phyloP scores from a whole-genome alignment of 2,113 vertebrate species.

The Anser brachyrhynchus region DNA sequence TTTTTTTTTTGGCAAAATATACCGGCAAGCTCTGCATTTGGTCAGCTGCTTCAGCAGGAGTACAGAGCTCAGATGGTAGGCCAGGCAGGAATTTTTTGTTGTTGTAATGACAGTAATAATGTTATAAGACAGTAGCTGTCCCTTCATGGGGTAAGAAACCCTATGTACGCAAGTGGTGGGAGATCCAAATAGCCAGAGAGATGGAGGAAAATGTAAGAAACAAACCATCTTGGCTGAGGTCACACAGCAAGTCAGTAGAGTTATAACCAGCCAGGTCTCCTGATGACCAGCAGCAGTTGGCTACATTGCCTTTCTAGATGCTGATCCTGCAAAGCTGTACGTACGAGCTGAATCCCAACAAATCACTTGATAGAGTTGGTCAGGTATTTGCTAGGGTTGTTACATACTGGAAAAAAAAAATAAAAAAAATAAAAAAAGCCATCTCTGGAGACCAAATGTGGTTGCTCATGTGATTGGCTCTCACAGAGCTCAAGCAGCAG shows the following conservation, averaged over 20 bases:
- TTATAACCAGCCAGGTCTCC: not conserved
- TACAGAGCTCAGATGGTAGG: not conserved
- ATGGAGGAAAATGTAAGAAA: not conserved
- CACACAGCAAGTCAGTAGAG: not conserved
- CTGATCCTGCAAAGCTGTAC: not conserved
- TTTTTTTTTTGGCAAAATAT: not conserved
- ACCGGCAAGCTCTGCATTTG: not conserved
- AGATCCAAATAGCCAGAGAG: not conserved
- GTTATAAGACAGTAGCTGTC: not conserved
- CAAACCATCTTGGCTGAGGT: not conserved
- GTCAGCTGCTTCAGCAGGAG: constrained; percentile 3
- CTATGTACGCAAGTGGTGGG: not conserved
- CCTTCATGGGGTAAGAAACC: not conserved
- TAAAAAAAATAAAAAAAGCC: not conserved
- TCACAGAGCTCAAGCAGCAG: not conserved
- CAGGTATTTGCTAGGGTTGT: not conserved
- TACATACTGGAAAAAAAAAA: not conserved
- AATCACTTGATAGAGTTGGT: not conserved
- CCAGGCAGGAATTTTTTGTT: not conserved
- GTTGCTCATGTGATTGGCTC: not conserved
- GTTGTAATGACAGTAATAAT: not conserved
- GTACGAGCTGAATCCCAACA: not conserved
- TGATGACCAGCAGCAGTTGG: not conserved
- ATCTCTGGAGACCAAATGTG: not conserved
- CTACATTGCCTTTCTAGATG: not conserved